Evolutionary conservation across 2,797 vertebrate genomes (phyloP).

Genomic region (Microchirus variegatus): DNA sequence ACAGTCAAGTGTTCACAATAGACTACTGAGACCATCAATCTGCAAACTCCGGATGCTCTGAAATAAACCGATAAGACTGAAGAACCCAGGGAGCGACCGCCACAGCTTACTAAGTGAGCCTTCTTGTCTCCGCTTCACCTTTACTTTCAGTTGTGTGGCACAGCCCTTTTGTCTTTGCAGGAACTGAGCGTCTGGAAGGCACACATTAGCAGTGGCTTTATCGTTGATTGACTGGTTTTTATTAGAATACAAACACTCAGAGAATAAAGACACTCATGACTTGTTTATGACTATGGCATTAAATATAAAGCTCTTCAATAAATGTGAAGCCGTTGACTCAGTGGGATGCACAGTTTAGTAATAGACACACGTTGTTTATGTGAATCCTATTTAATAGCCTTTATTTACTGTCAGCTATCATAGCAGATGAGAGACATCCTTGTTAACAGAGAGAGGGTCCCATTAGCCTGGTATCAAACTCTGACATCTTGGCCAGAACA

Average conservation of each 20-base stretch:
- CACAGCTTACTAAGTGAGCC: constrained; percentile 47
- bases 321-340: constrained; percentile 1
- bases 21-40: constrained; percentile 26
- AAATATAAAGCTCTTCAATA: constrained; percentile 12
- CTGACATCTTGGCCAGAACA: constrained; percentile 35
- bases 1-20: constrained; percentile 18
- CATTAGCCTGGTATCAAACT: constrained; percentile 43
- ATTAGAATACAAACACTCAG: neutral
- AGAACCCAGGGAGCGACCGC: constrained; percentile 20
- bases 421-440: constrained; percentile 44
- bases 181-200: constrained; percentile 10
- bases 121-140: constrained; percentile 23
- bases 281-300: constrained; percentile 9
- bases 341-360: constrained; percentile 32
- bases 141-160: constrained; percentile 28
- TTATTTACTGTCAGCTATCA: constrained; percentile 30
- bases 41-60: constrained; percentile 44
- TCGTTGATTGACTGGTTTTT: constrained; percentile 8
- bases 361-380: constrained; percentile 27
- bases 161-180: constrained; percentile 40
- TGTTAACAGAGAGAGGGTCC: constrained; percentile 24
- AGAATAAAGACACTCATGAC: constrained; percentile 3
- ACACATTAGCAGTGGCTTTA: constrained; percentile 37
- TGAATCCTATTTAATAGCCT: constrained; percentile 23
- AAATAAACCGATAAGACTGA: constrained; percentile 53